phyloP scores from a whole-genome alignment of 2,888 invertebrate genomes.

The Mimas tiliae region DNA sequence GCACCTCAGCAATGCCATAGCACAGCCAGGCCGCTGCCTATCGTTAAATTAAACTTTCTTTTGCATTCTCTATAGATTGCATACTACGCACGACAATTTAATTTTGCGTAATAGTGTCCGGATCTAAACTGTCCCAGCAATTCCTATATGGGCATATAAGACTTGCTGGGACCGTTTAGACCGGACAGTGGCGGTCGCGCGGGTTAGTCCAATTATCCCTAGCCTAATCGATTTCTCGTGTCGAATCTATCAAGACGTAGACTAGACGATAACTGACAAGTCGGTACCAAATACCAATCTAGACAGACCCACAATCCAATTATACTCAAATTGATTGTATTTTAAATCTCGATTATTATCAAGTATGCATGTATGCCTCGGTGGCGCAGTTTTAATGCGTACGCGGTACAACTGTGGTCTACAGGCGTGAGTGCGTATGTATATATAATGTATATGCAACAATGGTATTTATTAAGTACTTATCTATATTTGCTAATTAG shows the following conservation, averaged over 20 bases:
- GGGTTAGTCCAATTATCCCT: slow-evolving; percentile 49
- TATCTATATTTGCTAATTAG: no score
- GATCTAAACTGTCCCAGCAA: neutral
- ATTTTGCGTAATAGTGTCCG: slow-evolving; percentile 4
- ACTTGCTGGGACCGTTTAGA: neutral
- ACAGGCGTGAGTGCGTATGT: no score
- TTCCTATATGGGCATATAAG: no score
- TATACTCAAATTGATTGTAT: neutral
- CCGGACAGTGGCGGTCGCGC: slow-evolving; percentile 35
- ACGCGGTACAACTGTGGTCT: no score
- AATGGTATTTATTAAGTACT: no score
- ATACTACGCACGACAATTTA: neutral
- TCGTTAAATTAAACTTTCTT: no score
- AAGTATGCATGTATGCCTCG: no score
- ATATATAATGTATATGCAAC: no score
- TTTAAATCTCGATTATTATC: neutral
- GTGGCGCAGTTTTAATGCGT: no score
- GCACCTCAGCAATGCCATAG: no score
- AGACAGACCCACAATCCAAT: slow-evolving; percentile 11
- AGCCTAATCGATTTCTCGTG: slow-evolving; percentile 64
- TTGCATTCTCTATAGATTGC: no score
- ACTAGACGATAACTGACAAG: slow-evolving; percentile 28
- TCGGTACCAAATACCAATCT: slow-evolving; percentile 18
- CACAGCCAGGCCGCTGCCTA: no score
- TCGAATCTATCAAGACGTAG: slow-evolving; percentile 45